Conservation (phyloP, 2,888 invertebrate species). For the Leucophenga maculata region DNA sequence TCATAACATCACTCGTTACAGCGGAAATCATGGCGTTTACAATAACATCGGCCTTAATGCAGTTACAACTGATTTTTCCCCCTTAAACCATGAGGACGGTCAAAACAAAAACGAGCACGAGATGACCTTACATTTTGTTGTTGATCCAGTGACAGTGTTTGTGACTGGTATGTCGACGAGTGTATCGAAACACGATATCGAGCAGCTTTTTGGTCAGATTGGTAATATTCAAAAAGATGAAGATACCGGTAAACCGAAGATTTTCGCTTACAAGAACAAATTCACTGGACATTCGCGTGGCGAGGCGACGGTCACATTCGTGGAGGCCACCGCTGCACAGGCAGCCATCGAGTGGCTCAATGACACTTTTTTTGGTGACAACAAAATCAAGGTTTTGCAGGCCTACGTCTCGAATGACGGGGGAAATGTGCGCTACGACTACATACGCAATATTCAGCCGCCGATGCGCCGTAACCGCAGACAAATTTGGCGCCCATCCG, state of each 20-base stretch:
- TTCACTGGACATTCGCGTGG: conserved; percentile 54
- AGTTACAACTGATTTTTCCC: neutral
- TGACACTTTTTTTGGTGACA: conserved; percentile 47
- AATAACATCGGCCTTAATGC: neutral
- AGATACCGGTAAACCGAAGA: conserved; percentile 48
- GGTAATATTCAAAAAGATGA: conserved; percentile 48
- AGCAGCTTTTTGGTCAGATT: conserved; percentile 45
- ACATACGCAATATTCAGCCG: conserved; percentile 37
- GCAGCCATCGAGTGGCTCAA: conserved; percentile 44
- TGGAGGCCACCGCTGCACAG: conserved; percentile 46
- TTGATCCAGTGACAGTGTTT: conserved; percentile 50
- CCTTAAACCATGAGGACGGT: neutral
- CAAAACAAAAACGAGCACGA: neutral
- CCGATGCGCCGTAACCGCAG: conserved; percentile 40
- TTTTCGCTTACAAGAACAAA: conserved; percentile 56
- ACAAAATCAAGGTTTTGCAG: conserved; percentile 46
- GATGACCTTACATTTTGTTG: conserved; percentile 28
- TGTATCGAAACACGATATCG: conserved; percentile 54
- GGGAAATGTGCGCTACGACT: conserved; percentile 44
- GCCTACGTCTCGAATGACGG: conserved; percentile 51
- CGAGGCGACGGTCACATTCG: conserved; percentile 55
- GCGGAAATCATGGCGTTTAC: neutral
- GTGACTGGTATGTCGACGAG: conserved; percentile 52
- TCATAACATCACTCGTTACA: neutral
- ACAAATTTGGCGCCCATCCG: conserved; percentile 52